Conservation (phyloP, 2,113 vertebrate species). For the Mobula birostris region DNA sequence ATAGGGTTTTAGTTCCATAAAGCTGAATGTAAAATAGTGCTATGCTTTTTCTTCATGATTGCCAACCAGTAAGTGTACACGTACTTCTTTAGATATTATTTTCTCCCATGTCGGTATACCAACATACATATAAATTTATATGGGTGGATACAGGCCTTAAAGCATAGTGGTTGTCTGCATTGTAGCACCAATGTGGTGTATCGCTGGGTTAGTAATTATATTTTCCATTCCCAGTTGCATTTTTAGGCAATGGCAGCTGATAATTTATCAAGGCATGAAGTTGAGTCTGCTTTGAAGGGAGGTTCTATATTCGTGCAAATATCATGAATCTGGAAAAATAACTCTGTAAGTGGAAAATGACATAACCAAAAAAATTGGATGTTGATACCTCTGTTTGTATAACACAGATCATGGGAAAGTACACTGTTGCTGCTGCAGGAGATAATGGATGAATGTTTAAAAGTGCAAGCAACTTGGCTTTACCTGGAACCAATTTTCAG, state of each 20-base stretch:
- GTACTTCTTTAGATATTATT: background rate
- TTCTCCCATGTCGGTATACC: background rate
- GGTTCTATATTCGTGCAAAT: background rate
- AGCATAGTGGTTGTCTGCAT: background rate
- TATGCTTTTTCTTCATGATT: too few relatives aligned
- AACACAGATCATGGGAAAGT: slow-evolving; percentile 65
- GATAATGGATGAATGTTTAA: slow-evolving; percentile 79
- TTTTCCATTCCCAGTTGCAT: background rate
- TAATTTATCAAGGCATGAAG: background rate
- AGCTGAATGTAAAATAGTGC: too few relatives aligned
- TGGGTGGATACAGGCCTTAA: background rate
- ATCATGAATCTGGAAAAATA: background rate
- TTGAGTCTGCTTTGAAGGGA: background rate
- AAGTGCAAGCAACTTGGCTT: slow-evolving; percentile 77
- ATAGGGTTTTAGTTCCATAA: too few relatives aligned
- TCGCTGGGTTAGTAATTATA: background rate
- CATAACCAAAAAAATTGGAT: background rate
- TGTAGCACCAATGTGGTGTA: background rate
- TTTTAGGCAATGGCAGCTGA: background rate
- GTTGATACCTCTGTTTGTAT: background rate
- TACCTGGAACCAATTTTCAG: slow-evolving; percentile 81
- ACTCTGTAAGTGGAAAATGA: background rate
- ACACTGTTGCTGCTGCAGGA: slow-evolving; percentile 76
- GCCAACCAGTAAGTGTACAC: background rate
- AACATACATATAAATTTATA: background rate